phyloP scores from a whole-genome alignment of 2,113 vertebrate genomes.

The Sitta europaea region DNA sequence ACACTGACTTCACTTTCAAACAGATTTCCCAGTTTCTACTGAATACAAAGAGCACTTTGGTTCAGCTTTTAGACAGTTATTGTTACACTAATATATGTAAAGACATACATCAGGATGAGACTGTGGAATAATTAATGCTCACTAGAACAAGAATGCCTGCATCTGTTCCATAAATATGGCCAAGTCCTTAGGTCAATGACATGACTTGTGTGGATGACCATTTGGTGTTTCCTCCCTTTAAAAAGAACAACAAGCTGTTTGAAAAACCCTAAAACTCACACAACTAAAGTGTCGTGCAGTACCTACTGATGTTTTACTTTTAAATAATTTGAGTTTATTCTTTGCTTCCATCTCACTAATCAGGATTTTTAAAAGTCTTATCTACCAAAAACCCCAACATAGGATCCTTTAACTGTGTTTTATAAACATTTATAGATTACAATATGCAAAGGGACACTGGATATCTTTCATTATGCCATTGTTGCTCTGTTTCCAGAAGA shows the following conservation, averaged over 20 bases:
- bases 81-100: conserved; percentile 3
- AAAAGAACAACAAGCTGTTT: neutral
- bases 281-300: neutral
- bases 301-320: neutral
- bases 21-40: neutral
- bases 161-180: neutral
- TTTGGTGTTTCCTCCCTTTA: neutral
- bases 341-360: neutral
- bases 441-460: neutral
- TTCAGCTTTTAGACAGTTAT: neutral
- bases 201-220: neutral
- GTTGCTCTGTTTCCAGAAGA: neutral
- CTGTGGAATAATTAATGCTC: neutral
- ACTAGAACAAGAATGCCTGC: conserved; percentile 4
- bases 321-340: neutral
- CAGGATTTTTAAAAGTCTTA: neutral
- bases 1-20: neutral
- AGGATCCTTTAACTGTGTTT: neutral
- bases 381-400: neutral
- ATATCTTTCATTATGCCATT: neutral
- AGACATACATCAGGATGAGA: neutral
- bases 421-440: neutral
- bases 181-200: neutral
- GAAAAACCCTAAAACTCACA: neutral
- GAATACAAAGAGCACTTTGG: neutral